Evolutionary conservation across 2,888 invertebrate genomes (phyloP).

Genomic region (Cepaea hortensis): DNA sequence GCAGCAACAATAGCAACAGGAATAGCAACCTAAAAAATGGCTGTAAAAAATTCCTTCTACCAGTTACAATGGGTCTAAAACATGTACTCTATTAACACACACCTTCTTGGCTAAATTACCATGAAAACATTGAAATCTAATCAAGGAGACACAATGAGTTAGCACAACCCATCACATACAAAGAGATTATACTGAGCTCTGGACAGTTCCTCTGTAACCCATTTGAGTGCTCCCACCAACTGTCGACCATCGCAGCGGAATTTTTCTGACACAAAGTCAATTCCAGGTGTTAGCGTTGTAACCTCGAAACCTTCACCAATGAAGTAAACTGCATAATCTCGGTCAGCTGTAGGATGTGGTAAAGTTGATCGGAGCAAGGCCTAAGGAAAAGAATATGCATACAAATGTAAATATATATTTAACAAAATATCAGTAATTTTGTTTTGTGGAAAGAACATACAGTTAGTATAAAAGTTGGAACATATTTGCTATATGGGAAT

Average conservation of each 20-base stretch:
- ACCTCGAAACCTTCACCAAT: slow-evolving; percentile 75
- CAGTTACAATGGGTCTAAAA: no score
- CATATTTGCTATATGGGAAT: no score
- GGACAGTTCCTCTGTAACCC: slow-evolving; percentile 74
- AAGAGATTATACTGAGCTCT: slow-evolving; percentile 73
- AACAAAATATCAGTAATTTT: neutral
- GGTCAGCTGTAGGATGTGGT: slow-evolving; percentile 74
- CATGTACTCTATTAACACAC: no score
- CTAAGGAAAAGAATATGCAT: slow-evolving; percentile 54
- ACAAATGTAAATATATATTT: neutral
- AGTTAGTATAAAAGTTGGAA: no score
- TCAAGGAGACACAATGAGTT: neutral
- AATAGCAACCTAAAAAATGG: no score
- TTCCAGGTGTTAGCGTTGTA: slow-evolving; percentile 71
- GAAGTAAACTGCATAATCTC: slow-evolving; percentile 75
- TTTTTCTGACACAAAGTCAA: slow-evolving; percentile 73
- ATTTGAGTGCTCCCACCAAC: slow-evolving; percentile 71
- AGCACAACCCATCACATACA: slow-evolving; percentile 62
- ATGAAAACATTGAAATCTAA: neutral
- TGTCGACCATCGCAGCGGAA: slow-evolving; percentile 74
- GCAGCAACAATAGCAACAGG: no score
- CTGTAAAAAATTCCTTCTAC: no score
- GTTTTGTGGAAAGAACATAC: no score
- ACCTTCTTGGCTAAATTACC: no score
- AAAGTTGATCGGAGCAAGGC: slow-evolving; percentile 74